Percentiles rank a stretch among this genome's conserved stretches.
phyloP scores from a whole-genome alignment of 1,140 invertebrate species.

The Aphaenogaster floridana region DNA sequence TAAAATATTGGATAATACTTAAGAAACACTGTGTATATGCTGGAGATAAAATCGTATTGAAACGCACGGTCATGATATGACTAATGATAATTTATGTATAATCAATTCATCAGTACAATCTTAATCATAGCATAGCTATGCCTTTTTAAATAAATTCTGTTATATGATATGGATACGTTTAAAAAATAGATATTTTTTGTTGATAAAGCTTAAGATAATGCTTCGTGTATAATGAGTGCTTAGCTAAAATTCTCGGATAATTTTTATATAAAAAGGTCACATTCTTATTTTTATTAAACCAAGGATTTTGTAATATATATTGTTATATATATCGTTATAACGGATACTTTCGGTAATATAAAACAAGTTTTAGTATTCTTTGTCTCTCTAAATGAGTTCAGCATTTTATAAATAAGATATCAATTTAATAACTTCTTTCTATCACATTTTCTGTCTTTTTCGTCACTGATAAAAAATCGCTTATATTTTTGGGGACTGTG shows the following conservation, averaged over 20 bases:
- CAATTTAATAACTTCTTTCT: not conserved
- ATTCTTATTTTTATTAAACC: not conserved
- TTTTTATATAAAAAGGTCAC: not conserved
- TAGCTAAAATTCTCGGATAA: not conserved
- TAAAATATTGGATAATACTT: too few relatives aligned
- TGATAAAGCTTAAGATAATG: not conserved
- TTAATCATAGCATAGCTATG: not conserved
- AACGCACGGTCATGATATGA: not conserved
- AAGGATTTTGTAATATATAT: not conserved
- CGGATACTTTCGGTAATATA: not conserved
- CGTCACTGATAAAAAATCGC: not conserved
- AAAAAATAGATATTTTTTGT: not conserved
- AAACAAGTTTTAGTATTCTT: not conserved
- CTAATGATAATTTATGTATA: slow-evolving; percentile 6
- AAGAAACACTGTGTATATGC: not conserved
- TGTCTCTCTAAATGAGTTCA: not conserved
- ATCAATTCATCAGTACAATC: not conserved
- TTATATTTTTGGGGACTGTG: not conserved
- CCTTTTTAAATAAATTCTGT: not conserved
- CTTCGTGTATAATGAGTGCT: not conserved
- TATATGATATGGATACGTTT: not conserved
- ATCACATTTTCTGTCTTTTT: not conserved
- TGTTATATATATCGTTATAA: not conserved
- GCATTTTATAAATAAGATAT: not conserved
- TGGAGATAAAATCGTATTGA: not conserved